Evolutionary conservation across 2,888 invertebrate genomes (phyloP).

Genomic region (Drosophila emarginata): DNA sequence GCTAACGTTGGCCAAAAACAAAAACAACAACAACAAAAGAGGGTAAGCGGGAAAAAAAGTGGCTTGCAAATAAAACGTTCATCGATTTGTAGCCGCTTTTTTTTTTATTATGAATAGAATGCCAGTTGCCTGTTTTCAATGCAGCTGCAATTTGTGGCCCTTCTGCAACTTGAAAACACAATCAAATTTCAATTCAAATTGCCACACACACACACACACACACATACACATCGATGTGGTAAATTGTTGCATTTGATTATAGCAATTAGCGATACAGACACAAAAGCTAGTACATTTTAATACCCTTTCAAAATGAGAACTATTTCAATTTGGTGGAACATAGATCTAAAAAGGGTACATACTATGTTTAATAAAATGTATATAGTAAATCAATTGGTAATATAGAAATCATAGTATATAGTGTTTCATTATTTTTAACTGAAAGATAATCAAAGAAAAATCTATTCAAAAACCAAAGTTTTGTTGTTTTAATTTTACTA

Average conservation of each 20-base stretch:
- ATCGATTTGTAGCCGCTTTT: conserved; percentile 48
- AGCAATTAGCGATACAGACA: conserved; percentile 37
- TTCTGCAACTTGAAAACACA: conserved; percentile 24
- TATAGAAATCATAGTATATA: no score
- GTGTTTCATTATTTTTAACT: no score
- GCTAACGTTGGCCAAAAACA: not conserved
- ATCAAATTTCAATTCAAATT: conserved; percentile 39
- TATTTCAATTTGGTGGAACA: no score
- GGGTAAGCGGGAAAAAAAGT: not conserved
- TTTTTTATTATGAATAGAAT: conserved; percentile 48
- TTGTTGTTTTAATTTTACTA: no score
- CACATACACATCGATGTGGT: not conserved
- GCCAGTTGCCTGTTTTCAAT: conserved; percentile 23
- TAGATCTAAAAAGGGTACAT: no score
- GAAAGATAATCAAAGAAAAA: no score
- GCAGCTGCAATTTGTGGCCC: conserved; percentile 19
- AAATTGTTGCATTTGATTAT: conserved; percentile 42
- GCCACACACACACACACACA: not conserved
- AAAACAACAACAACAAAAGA: not conserved
- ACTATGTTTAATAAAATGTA: no score
- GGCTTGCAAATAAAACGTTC: conserved; percentile 33
- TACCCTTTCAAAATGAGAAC: no score
- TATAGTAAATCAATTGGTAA: no score
- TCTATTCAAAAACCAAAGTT: no score
- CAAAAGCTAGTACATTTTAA: not conserved